Evolutionary conservation across 2,888 invertebrate genomes (phyloP).

Genomic region (Globia sparganii): DNA sequence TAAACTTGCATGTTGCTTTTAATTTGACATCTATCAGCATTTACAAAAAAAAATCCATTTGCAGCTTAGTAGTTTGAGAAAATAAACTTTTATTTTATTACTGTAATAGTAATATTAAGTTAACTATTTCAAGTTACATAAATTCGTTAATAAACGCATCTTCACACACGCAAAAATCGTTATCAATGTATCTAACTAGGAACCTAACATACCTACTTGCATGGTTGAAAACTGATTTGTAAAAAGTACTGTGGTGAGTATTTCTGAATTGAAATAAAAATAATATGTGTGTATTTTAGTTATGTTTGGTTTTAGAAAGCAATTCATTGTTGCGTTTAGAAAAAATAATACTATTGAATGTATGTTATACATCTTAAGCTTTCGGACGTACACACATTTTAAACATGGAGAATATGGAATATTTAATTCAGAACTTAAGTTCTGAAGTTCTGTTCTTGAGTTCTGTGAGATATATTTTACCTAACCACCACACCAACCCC

Average conservation of each 20-base stretch:
- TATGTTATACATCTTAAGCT: not conserved
- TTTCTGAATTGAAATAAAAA: not conserved
- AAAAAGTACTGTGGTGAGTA: not conserved
- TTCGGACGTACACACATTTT: not conserved
- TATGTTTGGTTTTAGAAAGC: constrained; percentile 2
- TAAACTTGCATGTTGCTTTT: not conserved
- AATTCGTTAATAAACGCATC: constrained; percentile 7
- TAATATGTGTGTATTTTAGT: constrained; percentile 1
- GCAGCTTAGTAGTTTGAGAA: not conserved
- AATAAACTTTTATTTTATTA: not conserved
- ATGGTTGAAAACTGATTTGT: not conserved
- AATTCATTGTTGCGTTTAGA: not conserved
- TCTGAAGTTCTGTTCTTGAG: no score
- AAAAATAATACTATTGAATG: not conserved
- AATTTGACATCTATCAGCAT: not conserved
- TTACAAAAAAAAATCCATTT: not conserved
- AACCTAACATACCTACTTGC: no score
- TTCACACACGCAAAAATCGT: constrained; percentile 13
- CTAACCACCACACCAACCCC: no score
- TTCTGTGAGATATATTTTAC: no score
- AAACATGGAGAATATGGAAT: not conserved
- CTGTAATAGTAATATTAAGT: not conserved
- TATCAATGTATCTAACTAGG: no score
- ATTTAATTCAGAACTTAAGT: not conserved
- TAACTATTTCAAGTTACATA: not conserved